A percentile compares a stretch with the other conserved stretches of the same genome.
These are phyloP conservation scores for Drosophila pseudoananassae DNA, from an alignment of 1,140 invertebrate species.

Conservation along the genomic window DNA sequence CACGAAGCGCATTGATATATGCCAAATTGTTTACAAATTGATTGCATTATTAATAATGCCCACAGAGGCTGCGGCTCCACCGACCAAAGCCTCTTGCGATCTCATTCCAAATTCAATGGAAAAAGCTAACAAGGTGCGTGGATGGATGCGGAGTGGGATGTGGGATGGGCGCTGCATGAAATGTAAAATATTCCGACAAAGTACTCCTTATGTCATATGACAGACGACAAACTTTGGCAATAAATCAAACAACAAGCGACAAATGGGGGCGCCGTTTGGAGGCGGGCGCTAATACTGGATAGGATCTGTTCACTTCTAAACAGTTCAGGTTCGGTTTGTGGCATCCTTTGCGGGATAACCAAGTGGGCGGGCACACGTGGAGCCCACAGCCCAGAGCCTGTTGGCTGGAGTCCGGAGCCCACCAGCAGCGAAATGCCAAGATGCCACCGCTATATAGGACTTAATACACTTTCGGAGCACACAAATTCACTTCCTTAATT, in stretches of 20 bases:
- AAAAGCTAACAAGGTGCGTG: conserved; percentile 30
- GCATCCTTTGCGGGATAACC: conserved; percentile 6
- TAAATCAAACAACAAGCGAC: conserved; percentile 75
- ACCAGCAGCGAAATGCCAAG: conserved; percentile 70
- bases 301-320: conserved; percentile 8
- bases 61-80: conserved; percentile 20
- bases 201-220: conserved; percentile 80
- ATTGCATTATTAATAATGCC: conserved; percentile 81
- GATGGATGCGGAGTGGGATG: background rate
- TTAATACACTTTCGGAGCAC: conserved; percentile 80
- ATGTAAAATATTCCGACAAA: conserved; percentile 76
- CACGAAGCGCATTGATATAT: conserved; percentile 79
- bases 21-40: conserved; percentile 82
- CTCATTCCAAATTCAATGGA: conserved; percentile 63
- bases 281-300: conserved; percentile 13
- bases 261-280: conserved; percentile 11
- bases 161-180: conserved; percentile 11
- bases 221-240: conserved; percentile 78
- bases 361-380: conserved; percentile 80
- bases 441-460: conserved; percentile 74
- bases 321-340: conserved; percentile 34
- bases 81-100: conserved; percentile 38
- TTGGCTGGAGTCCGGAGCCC: conserved; percentile 1
- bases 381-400: conserved; percentile 9
- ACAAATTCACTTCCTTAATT: conserved; percentile 83